Evolutionary conservation across 2,113 vertebrate species (phyloP), one percentile per base, ranked within the genome.

Genomic region (Colaptes auratus): DNA sequence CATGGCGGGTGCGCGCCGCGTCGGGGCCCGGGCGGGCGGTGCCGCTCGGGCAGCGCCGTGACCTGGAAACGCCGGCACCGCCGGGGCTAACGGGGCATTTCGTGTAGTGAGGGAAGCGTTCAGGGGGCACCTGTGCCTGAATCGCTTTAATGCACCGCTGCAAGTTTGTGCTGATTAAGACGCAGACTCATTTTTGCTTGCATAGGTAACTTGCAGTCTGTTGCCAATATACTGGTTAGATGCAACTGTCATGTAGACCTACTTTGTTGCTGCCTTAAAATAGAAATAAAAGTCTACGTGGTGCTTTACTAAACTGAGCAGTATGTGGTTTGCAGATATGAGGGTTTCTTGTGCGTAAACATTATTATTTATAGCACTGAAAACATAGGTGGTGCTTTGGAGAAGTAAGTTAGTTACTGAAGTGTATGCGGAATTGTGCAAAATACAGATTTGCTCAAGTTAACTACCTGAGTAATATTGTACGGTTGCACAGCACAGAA

Each of bases 161-260:
- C 27, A 9, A 39, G 27, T 13, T 30, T 2, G 61, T 3, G 84
- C 42, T 15, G 15, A 0, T 9, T 0, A 2, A 4, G 52, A 7
- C 58, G 9, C 24, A 4, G 36, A 1, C 19, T 72, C 21, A 2
- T 6, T 53, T 15, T 36, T 6, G 39, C 67, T 36, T 42, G 5
- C n/a, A 4, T 18, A 3, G 2, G 27, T 31, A 60, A 30, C 71
- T 71, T 21, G 16, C 5, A 7, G 70, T 70, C 33, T 39, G 0
- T 30, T 63, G 17, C n/a, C 11, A 1, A 0, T 9, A 6, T 2
- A 2, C 12, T 42, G 1, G 35, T 52, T n/a, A 7, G 15, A 3
- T 58, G 48, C n/a, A 44, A 46, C 39, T 79, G 48, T 30, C n/a
- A 0, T 15, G 1, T 5, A 9, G 59, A 3, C 9, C 39, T 33